Conservation (phyloP, 2,797 vertebrate species). For the Nyctalus aviator region DNA sequence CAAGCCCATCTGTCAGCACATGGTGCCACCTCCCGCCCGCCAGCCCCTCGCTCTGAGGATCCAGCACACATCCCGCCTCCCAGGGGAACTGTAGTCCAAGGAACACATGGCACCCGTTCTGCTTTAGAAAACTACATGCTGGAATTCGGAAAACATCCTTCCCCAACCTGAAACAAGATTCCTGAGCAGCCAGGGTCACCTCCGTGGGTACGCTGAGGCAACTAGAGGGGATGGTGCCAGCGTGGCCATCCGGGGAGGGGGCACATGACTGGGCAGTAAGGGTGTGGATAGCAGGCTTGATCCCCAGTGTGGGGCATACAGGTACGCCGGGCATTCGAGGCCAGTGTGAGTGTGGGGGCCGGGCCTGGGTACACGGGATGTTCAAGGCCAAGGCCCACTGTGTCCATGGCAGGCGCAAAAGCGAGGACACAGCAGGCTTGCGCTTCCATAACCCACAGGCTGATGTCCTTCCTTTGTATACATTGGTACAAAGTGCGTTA, state of each 20-base stretch:
- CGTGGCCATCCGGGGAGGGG: neutral
- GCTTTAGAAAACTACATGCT: conserved; percentile 23
- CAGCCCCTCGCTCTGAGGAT: neutral
- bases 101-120: neutral
- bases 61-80: neutral
- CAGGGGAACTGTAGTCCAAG: neutral
- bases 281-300: too few species aligned
- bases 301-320: too few species aligned
- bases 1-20: neutral
- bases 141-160: conserved; percentile 23
- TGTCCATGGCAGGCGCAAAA: too few species aligned
- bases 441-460: too few species aligned
- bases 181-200: neutral
- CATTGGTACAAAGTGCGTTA: too few species aligned
- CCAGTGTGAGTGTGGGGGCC: too few species aligned
- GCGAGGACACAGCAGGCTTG: too few species aligned
- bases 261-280: neutral
- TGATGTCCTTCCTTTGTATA: too few species aligned
- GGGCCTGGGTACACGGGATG: too few species aligned
- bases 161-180: neutral
- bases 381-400: too few species aligned
- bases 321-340: too few species aligned
- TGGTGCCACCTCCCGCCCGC: neutral
- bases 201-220: neutral
- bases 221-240: neutral